These are phyloP conservation scores for Drosophila insularis DNA, from an alignment of 1,140 invertebrate species.

Conservation along the genomic window DNA sequence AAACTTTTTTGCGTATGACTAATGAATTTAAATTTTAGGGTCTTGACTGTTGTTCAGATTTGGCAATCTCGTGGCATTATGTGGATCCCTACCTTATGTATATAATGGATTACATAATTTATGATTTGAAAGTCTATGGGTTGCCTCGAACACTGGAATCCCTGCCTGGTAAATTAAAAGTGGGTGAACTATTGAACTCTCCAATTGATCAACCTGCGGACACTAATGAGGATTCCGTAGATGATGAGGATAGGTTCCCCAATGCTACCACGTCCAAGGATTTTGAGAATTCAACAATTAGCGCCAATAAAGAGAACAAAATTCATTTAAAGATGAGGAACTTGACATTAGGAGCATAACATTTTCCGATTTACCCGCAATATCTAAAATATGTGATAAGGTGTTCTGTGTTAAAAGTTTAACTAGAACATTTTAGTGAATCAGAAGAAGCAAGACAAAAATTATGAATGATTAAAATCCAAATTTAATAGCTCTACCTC, in stretches of 20 bases:
- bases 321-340: too few relatives aligned
- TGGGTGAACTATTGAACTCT: conserved; percentile 40
- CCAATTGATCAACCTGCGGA: conserved; percentile 29
- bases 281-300: too few relatives aligned
- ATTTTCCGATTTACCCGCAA: too few relatives aligned
- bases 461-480: too few relatives aligned
- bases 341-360: too few relatives aligned
- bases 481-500: too few relatives aligned
- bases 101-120: conserved; percentile 97
- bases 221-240: conserved; percentile 61
- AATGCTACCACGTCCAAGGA: neutral
- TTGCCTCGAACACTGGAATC: conserved; percentile 14
- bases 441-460: too few relatives aligned
- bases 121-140: conserved; percentile 95
- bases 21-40: conserved; percentile 23
- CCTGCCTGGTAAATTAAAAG: conserved; percentile 41
- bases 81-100: conserved; percentile 96
- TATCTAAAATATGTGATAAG: too few relatives aligned
- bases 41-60: conserved; percentile 95
- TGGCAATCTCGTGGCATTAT: conserved; percentile 98
- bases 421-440: too few relatives aligned
- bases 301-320: too few relatives aligned
- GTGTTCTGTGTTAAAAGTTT: too few relatives aligned
- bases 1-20: neutral
- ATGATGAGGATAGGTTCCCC: conserved; percentile 48